Conservation (phyloP, 1,140 invertebrate genomes). For the Rhysida immarginata region DNA sequence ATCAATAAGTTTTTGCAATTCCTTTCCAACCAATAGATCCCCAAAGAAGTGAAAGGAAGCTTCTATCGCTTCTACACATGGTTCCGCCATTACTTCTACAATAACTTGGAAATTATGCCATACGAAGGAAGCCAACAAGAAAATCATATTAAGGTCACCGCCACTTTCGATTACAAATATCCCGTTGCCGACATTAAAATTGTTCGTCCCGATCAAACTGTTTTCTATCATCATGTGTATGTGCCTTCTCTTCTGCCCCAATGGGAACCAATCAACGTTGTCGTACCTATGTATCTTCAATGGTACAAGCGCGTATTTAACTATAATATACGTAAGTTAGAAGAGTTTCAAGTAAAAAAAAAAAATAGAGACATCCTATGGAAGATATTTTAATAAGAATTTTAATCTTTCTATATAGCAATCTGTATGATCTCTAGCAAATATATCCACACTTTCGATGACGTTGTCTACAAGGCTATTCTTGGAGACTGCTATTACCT, state of each 20-base stretch:
- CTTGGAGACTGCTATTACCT: not conserved
- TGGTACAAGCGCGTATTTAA: not conserved
- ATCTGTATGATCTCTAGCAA: not conserved
- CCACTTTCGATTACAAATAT: not conserved
- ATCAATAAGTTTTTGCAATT: not conserved
- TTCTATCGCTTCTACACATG: not conserved
- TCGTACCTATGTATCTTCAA: not conserved
- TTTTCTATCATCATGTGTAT: conserved; percentile 3
- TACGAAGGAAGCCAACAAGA: not conserved
- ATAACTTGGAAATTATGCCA: not conserved
- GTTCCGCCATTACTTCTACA: conserved; percentile 5
- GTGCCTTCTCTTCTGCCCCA: not conserved
- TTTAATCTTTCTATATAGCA: not conserved
- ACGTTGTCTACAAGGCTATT: not conserved
- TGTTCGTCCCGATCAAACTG: not conserved
- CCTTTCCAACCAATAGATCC: conserved; percentile 1
- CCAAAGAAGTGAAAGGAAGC: not conserved
- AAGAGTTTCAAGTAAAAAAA: not conserved
- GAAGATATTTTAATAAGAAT: not conserved
- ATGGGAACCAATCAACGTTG: not conserved
- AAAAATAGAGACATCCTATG: not conserved
- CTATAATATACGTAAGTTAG: not conserved
- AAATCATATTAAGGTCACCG: not conserved
- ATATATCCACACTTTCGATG: not conserved
- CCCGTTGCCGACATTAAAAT: conserved; percentile 1